These are phyloP conservation scores for Calephelis virginiensis DNA, from an alignment of 1,140 invertebrate species.

Conservation along the genomic window DNA sequence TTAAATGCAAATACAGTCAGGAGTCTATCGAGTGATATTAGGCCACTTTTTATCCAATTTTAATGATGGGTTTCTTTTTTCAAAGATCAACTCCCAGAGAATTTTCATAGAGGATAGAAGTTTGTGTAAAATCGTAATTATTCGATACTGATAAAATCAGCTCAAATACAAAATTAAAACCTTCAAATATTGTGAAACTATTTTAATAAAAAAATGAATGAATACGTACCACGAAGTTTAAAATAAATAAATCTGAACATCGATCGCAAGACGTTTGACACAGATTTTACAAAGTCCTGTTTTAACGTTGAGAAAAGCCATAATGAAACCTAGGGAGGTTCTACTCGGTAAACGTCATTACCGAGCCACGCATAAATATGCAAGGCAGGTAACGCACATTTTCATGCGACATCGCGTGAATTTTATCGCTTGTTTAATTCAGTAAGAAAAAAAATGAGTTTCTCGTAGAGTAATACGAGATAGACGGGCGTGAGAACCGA, in stretches of 20 bases:
- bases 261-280: constrained; percentile 61
- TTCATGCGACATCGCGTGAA: constrained; percentile 77
- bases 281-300: constrained; percentile 67
- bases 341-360: constrained; percentile 71
- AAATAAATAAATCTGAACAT: constrained; percentile 27
- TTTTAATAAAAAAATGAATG: too few relatives aligned
- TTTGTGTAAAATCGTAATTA: too few relatives aligned
- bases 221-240: too few relatives aligned
- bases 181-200: too few relatives aligned
- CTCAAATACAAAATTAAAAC: too few relatives aligned
- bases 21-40: too few relatives aligned
- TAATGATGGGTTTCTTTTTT: too few relatives aligned
- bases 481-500: constrained; percentile 65
- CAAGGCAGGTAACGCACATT: constrained; percentile 77
- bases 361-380: constrained; percentile 74
- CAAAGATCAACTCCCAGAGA: too few relatives aligned
- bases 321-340: constrained; percentile 68
- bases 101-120: too few relatives aligned
- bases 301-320: constrained; percentile 57
- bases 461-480: constrained; percentile 66
- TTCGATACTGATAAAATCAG: too few relatives aligned
- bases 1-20: too few relatives aligned
- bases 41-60: too few relatives aligned
- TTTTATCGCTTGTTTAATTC: constrained; percentile 78
- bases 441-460: constrained; percentile 66